Evolutionary conservation across 1,140 invertebrate species (phyloP).

Genomic region (Plectrocnemia conspersa): DNA sequence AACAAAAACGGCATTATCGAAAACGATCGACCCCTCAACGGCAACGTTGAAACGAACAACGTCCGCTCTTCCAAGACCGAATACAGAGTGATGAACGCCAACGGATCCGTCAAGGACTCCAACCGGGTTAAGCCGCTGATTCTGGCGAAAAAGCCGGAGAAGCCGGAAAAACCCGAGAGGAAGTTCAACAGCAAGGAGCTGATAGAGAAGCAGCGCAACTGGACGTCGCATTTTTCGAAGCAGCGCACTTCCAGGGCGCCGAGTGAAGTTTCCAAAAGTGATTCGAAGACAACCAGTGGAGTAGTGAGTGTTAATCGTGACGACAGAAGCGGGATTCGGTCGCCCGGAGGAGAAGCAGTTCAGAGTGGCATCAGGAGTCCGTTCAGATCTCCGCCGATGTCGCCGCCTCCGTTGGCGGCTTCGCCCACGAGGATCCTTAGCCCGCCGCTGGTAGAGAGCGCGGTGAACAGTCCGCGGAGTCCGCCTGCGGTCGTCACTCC

Average conservation of each 20-base stretch:
- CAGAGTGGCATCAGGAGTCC: slow-evolving; percentile 38
- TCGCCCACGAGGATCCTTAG: slow-evolving; percentile 39
- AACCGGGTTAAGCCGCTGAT: slow-evolving; percentile 51
- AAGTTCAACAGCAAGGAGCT: slow-evolving; percentile 78
- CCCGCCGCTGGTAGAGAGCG: slow-evolving; percentile 29
- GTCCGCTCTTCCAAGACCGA: slow-evolving; percentile 7
- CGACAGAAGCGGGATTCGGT: slow-evolving; percentile 44
- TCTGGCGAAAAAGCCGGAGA: slow-evolving; percentile 62
- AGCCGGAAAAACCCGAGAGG: slow-evolving; percentile 76
- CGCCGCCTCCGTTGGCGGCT: slow-evolving; percentile 48
- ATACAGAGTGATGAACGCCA: slow-evolving; percentile 36
- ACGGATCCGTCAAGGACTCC: slow-evolving; percentile 39
- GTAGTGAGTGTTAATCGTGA: slow-evolving; percentile 41
- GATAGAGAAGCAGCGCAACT: slow-evolving; percentile 85
- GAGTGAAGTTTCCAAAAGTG: slow-evolving; percentile 51
- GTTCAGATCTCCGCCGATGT: slow-evolving; percentile 49
- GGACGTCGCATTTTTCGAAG: slow-evolving; percentile 85
- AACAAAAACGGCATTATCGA: slow-evolving; percentile 16
- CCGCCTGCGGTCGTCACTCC: background rate
- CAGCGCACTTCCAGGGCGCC: slow-evolving; percentile 58
- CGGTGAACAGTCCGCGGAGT: background rate
- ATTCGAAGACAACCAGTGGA: slow-evolving; percentile 39
- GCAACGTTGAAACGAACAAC: slow-evolving; percentile 19
- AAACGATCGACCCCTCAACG: slow-evolving; percentile 24
- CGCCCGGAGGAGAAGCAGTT: slow-evolving; percentile 42